Percentiles rank a stretch among this genome's conserved stretches.
Conservation (phyloP, 2,797 vertebrate genomes). For the Synaphobranchus kaupii region DNA sequence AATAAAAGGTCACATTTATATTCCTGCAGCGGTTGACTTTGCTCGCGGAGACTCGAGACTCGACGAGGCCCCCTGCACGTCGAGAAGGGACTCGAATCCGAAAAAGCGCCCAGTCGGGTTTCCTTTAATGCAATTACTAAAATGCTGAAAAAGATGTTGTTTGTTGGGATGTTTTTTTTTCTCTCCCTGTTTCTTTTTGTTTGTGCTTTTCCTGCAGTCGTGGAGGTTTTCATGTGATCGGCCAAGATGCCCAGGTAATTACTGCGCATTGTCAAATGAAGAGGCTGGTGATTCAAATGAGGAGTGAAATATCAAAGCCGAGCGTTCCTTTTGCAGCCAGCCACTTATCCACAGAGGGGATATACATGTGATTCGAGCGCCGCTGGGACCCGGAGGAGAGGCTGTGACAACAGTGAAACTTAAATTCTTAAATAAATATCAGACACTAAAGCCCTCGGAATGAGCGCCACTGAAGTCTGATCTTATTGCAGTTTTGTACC, state of each 20-base stretch:
- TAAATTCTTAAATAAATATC: slow-evolving; percentile 67
- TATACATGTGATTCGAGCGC: slow-evolving; percentile 71
- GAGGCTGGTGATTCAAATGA: slow-evolving; percentile 74
- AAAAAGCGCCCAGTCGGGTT: slow-evolving; percentile 28
- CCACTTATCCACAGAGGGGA: slow-evolving; percentile 74
- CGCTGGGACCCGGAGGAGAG: slow-evolving; percentile 67
- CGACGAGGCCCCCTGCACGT: background rate
- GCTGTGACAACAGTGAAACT: slow-evolving; percentile 68
- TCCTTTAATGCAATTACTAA: slow-evolving; percentile 39
- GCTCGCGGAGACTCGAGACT: background rate
- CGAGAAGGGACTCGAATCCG: slow-evolving; percentile 19
- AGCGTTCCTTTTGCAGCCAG: slow-evolving; percentile 69
- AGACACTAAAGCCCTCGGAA: slow-evolving; percentile 40
- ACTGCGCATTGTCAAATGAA: slow-evolving; percentile 74
- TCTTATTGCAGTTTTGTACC: slow-evolving; percentile 15
- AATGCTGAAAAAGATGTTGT: slow-evolving; percentile 35
- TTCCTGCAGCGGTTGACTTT: background rate
- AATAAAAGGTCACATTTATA: slow-evolving; percentile 16
- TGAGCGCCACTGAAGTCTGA: slow-evolving; percentile 25
- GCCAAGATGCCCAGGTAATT: slow-evolving; percentile 75
- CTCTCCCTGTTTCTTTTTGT: slow-evolving; percentile 49
- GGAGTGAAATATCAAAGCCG: slow-evolving; percentile 77
- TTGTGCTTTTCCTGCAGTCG: slow-evolving; percentile 61
- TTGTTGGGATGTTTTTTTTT: slow-evolving; percentile 16
- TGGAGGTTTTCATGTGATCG: slow-evolving; percentile 73